Evolutionary conservation across 2,797 vertebrate genomes (phyloP).

Genomic region (Acanthurus leucopareius): DNA sequence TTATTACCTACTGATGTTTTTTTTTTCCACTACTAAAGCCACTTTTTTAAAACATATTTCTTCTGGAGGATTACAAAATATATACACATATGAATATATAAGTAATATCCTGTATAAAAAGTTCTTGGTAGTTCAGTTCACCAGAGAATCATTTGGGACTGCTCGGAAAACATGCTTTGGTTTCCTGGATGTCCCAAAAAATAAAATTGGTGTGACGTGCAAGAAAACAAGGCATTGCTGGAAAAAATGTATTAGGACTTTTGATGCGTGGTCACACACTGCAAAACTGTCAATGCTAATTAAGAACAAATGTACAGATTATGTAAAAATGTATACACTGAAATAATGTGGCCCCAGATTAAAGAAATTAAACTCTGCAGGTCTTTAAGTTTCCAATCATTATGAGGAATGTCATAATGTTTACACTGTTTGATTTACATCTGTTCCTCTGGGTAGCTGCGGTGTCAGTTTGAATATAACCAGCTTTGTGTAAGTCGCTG

Average conservation of each 20-base stretch:
- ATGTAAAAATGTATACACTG: neutral
- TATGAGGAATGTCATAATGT: slow-evolving; percentile 39
- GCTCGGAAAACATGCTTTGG: neutral
- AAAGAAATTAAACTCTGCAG: slow-evolving; percentile 27
- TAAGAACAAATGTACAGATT: slow-evolving; percentile 5
- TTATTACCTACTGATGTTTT: too few species aligned
- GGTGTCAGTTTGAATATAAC: slow-evolving; percentile 61
- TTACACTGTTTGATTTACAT: slow-evolving; percentile 62
- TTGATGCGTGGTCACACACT: neutral
- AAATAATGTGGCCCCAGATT: neutral
- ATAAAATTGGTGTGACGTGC: neutral
- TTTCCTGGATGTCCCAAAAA: neutral
- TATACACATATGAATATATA: too few species aligned
- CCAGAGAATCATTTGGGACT: neutral
- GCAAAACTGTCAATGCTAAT: neutral
- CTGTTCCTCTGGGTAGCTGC: slow-evolving; percentile 47
- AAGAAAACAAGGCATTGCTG: neutral
- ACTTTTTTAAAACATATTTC: too few species aligned
- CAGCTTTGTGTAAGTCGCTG: slow-evolving; percentile 36
- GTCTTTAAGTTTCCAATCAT: slow-evolving; percentile 6
- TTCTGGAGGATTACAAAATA: too few species aligned
- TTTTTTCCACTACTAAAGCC: too few species aligned
- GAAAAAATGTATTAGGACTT: neutral
- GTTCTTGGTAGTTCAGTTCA: neutral
- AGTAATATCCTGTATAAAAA: neutral